Evolutionary conservation across 1,140 invertebrate genomes (phyloP).

Genomic region (Lycorma delicatula): DNA sequence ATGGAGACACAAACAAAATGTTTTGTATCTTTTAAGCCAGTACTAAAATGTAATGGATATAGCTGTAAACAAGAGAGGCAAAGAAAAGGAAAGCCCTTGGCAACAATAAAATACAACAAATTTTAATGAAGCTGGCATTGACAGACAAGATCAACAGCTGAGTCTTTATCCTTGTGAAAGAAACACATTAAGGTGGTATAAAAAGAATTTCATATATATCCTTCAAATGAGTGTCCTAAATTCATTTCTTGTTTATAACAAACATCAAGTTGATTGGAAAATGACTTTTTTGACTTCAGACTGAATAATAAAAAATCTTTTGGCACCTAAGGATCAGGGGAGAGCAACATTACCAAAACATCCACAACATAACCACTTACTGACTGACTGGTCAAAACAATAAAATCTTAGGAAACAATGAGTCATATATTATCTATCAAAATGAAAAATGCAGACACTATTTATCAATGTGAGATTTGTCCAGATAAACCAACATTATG

Average conservation of each 20-base stretch:
- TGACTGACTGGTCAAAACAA: too few relatives aligned
- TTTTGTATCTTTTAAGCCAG: conserved; percentile 13
- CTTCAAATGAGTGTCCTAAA: conserved; percentile 18
- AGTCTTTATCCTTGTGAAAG: conserved; percentile 18
- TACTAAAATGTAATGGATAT: neutral
- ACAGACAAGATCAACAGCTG: conserved; percentile 18
- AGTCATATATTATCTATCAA: too few relatives aligned
- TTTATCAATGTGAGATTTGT: too few relatives aligned
- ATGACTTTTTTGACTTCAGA: conserved; percentile 2
- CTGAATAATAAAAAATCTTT: neutral
- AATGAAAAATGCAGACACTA: too few relatives aligned
- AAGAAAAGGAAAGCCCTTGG: neutral
- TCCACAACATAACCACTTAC: too few relatives aligned
- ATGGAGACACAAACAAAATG: conserved; percentile 37
- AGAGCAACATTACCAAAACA: too few relatives aligned
- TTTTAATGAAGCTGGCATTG: conserved; percentile 22
- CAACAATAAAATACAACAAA: conserved; percentile 20
- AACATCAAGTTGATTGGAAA: neutral
- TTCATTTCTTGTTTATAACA: neutral
- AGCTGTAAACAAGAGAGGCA: neutral
- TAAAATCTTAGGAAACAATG: too few relatives aligned
- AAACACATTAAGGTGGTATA: conserved; percentile 23
- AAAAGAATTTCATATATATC: conserved; percentile 19
- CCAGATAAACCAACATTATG: too few relatives aligned
- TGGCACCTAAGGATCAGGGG: too few relatives aligned